Base-by-base conservation (phyloP, 2,888 invertebrate genomes). In the Nezara viridula region DNA sequence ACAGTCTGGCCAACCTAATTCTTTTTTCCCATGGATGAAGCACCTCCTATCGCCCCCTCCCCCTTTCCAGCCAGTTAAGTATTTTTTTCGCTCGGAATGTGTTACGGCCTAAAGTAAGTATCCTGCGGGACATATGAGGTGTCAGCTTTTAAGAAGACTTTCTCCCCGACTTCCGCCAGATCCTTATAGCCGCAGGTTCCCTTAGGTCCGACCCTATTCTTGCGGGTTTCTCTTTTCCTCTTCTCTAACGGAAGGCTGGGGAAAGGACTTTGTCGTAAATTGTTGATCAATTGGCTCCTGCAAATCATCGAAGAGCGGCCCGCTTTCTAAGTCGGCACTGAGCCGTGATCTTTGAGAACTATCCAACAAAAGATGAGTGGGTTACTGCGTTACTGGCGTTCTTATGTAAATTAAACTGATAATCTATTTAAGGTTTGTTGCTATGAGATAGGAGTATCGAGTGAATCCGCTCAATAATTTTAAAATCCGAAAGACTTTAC, bases 91-190 rank as follows among this genome's bases (percentile, higher is more conserved):
- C 77, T 77, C 40, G 40, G 77, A 77, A 77, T 77, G 77, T 77
- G 77, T 77, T 37, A 77, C 77, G 77, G 77, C 77, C 77, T 24
- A 77, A 77, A 77, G 40, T 44, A 44, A 77, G 77, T 44, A 40
- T 21, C 77, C 44, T 40, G 40, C 19, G 77, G 77, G 77, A 77
- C 77, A 77, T 77, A 77, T 77, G 77, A 77, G 77, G 77, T 77
- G 40, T 77, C 77, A 44, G 77, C 77, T 77, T 77, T 77, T 77
- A 77, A 77, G 77, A 77, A 44, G 24, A 77, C 77, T 77, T 77
- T 77, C 77, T 77, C 77, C 77, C 24, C 77, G 44, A 44, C 77
- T 77, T 77, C 77, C 77, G 77, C 21, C 77, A 77, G 44, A 40
- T 40, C 77, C 40, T 40, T 73, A 37, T 12, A 73, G 66, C 66